Percentiles rank a stretch among this genome's conserved stretches.
Conservation (phyloP, 1,140 invertebrate genomes). For the Rhyacophila brunnea region DNA sequence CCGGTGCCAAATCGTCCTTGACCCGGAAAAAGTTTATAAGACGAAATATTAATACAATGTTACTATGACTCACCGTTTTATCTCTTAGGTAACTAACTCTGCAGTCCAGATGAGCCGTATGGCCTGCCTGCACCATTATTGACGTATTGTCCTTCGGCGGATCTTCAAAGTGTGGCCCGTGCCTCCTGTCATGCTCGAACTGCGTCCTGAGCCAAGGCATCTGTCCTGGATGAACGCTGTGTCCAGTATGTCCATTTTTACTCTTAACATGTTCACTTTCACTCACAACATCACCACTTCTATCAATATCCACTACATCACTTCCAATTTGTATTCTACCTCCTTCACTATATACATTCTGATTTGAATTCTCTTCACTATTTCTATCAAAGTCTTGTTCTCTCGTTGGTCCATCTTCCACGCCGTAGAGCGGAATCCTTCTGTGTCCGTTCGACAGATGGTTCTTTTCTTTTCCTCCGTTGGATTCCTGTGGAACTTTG, state of each 20-base stretch:
- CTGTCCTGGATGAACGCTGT: conserved; percentile 11
- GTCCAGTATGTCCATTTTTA: conserved; percentile 9
- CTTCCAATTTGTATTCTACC: not conserved
- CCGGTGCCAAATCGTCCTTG: too few species aligned
- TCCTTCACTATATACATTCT: not conserved
- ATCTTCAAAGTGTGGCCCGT: conserved; percentile 70
- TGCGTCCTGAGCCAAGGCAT: conserved; percentile 24
- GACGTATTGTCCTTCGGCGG: conserved; percentile 58
- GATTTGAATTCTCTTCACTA: not conserved
- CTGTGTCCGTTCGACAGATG: conserved; percentile 21
- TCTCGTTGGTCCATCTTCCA: conserved; percentile 2
- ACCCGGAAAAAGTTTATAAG: too few species aligned
- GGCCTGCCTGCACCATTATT: conserved; percentile 76
- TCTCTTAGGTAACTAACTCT: conserved; percentile 79
- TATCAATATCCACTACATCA: not conserved
- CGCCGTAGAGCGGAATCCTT: not conserved
- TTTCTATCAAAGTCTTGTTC: conserved; percentile 20
- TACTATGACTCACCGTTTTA: conserved; percentile 84
- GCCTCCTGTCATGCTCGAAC: conserved; percentile 60
- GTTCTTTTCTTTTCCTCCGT: conserved; percentile 28
- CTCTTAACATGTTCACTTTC: conserved; percentile 12
- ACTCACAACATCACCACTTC: conserved; percentile 38
- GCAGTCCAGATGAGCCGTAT: conserved; percentile 77
- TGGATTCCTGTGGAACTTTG: conserved; percentile 47
- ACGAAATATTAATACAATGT: too few species aligned